Base-by-base conservation (phyloP, 2,113 vertebrate species). In the Albula goreensis region DNA sequence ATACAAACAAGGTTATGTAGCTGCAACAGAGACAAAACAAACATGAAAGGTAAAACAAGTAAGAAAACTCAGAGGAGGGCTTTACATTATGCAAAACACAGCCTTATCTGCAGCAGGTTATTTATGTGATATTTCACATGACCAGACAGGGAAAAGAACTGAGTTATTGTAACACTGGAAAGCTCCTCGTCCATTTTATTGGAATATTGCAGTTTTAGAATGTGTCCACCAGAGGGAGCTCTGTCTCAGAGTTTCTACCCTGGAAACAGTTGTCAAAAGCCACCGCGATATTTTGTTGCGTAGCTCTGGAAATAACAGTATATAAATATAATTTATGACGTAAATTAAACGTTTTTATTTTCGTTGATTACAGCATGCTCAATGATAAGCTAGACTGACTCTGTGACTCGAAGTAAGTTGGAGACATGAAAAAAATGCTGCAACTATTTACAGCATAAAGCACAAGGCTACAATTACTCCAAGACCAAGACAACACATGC, bases 151-250 rank as follows among this genome's bases (percentile, higher is more conserved):
- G 31, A 50, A 70, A 57, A 79, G 83, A 84, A 87, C 80, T 88
- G 87, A 85, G 89, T 87, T 57, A 86, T 66, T 66, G 3, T 66
- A 19, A 66, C 19, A 5, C 60, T 7, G 53, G 53, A 56, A 63
- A 17, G 60, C 60, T 4, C 60, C 60, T 63, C 17, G 60, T 7
- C 3, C 82, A 90, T 89, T 87, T 88, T 89, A 85, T 85, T 70
- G 84, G 25, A 22, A 22, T 52, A 82, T 82, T 91, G 93, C 91
- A 89, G 84, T 89, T 90, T 50, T 88, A 90, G 25, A 83, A 57
- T 19, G 87, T 90, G 89, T 51, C 93, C 94, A 94, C 93, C 89
- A 94, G 94, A 94, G 91, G 81, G 91, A 85, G 90, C 90, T 11
- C 78, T 92, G 90, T 92, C 85, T 88, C 87, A 90, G 91, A 90